phyloP scores from a whole-genome alignment of 2,888 invertebrate species.

The Scelioninae gen. 2 region DNA sequence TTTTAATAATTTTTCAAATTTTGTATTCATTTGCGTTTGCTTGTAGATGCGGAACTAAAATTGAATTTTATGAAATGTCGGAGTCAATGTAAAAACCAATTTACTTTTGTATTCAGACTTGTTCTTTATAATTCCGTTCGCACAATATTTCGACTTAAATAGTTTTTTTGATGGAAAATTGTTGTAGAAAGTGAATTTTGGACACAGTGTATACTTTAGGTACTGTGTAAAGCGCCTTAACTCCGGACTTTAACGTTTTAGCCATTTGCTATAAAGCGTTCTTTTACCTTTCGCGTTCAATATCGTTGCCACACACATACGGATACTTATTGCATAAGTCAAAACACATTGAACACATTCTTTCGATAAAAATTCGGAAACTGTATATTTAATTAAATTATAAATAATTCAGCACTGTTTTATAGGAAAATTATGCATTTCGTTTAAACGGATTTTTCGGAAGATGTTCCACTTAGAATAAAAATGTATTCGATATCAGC shows the following conservation, averaged over 20 bases:
- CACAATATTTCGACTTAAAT: constrained; percentile 1
- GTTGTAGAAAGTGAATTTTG: constrained; percentile 18
- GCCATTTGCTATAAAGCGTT: constrained; percentile 47
- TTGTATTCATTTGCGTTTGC: no score
- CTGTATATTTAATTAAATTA: constrained; percentile 14
- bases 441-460: neutral
- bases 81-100: no score
- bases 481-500: neutral
- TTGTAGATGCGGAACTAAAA: no score
- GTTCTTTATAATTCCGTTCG: no score
- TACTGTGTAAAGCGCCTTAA: constrained; percentile 37
- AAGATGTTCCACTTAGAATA: constrained; percentile 6
- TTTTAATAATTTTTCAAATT: no score
- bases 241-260: constrained; percentile 33
- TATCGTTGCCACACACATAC: constrained; percentile 26
- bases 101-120: no score
- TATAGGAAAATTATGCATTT: constrained; percentile 16
- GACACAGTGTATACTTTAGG: constrained; percentile 35
- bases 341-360: constrained; percentile 24
- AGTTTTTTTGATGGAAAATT: neutral
- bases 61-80: no score
- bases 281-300: constrained; percentile 47
- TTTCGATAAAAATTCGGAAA: constrained; percentile 5
- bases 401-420: constrained; percentile 24
- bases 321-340: constrained; percentile 39